Base-by-base conservation (phyloP, 1,140 invertebrate species). In the Euschistus heros region DNA sequence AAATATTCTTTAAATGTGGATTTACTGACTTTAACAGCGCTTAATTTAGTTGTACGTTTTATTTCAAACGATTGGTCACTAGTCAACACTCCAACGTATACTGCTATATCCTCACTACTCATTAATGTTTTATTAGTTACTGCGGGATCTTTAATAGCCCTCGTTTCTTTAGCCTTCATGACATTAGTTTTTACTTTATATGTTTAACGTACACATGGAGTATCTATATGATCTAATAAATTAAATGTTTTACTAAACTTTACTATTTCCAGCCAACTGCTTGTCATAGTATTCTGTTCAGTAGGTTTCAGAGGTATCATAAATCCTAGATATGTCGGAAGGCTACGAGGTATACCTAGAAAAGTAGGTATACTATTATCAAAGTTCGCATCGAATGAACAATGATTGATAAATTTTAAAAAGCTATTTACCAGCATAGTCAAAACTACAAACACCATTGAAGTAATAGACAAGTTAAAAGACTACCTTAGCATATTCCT, bases 171-270 rank as follows among this genome's bases (percentile, higher is more conserved):
- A 42, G 27, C 4, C 10, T 62, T 62, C 5, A 62, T 26, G 13
- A 17, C 15, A 44, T 62, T 62, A 8, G 60, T 62, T 62, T 62
- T 60, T 5, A 62, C 60, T 18, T 62, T 42, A 24, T 42, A 62
- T 7, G 5, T 18, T 10, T 62, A 62, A 62, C 20, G 18, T 37
- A 62, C 27, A 42, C 13, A 13, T 42, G 55, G 60, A 20, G 13
- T 62, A 10, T 62, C 60, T 17, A 62, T 62, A 20, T 42, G 17
- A 62, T 62, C 60, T 14, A 62, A n/a, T 42, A 42, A 62, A 20
- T 62, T 62, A 62, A 62, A 62, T n/a, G 18, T 42, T 42, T 62
- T 62, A 62, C 15, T 33, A 44, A 13, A 62, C 20, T 62, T 37
- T 20, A 62, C 42, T 24, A 62, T 26, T n/a, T 62, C 37, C 5